Base-by-base conservation (phyloP, 2,797 vertebrate genomes). In the Helarctos malayanus region DNA sequence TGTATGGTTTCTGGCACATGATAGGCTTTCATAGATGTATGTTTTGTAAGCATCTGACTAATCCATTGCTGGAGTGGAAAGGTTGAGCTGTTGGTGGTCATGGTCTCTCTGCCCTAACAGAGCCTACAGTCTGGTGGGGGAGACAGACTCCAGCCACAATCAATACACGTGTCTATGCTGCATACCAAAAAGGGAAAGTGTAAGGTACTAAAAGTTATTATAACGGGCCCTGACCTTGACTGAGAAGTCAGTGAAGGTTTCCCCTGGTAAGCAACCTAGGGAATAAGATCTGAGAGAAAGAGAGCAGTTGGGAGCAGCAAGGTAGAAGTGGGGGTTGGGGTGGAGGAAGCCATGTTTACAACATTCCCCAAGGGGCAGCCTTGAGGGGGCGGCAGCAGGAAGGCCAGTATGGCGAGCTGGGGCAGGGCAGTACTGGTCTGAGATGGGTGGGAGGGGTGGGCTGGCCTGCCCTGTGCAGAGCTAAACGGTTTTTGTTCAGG, bases 131-230 rank as follows among this genome's bases (percentile, higher is more conserved):
- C 56, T 32, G 52, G 19, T 16, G 4, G 0, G 23, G 52, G 29
- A 90, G 82, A 45, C 15, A 12, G 80, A 29, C 54, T 69, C 12
- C 21, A 69, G 75, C 61, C 73, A 35, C 3, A 0, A 3, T 23
- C 54, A 65, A 0, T 56, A 35, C 27, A 19, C 0, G 0, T 27
- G 19, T 47, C 41, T 47, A 1, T 52, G 61, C 38, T 54, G 15
- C 38, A 12, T 38, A 23, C 41, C 13, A 15, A 47, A 41, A 52
- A 83, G 35, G 83, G 61, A 71, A 76, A 32, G 29, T 23, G 0
- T 27, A 21, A 49, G 29, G 25, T 56, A 61, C 38, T 45, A 25
- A 13, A 78, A 32, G n/a, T 54, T 63, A 41, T 18, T 63, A 14
- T 27, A 79, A 19, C 16, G 7, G 7, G 0, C 2, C 18, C 68